Percentiles rank a stretch among this genome's conserved stretches.
Evolutionary conservation across 2,888 invertebrate species (phyloP).

Genomic region (Drosophila subsilvestris): DNA sequence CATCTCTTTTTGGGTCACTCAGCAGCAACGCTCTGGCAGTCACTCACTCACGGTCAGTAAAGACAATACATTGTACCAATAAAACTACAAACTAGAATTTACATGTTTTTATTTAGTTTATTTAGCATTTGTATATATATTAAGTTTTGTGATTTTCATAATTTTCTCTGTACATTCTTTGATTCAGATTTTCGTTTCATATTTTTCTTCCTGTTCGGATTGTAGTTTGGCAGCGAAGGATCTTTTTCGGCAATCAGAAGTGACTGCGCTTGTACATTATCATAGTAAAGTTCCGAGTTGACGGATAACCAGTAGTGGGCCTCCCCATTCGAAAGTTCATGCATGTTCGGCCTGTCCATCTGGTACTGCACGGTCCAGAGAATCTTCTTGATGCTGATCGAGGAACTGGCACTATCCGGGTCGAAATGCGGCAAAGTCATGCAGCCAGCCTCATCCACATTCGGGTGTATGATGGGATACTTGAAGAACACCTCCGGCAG

Average conservation of each 20-base stretch:
- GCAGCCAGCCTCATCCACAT: background rate
- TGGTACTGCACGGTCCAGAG: background rate
- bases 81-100: no score
- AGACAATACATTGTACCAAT: no score
- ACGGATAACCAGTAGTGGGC: background rate
- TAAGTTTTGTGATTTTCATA: no score
- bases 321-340: background rate
- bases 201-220: no score
- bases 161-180: no score
- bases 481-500: background rate
- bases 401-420: background rate
- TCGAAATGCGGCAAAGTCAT: background rate
- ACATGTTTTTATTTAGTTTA: no score
- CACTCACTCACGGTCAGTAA: constrained; percentile 18
- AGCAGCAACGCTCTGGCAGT: background rate
- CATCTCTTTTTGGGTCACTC: constrained; percentile 7
- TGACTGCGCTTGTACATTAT: background rate
- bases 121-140: no score
- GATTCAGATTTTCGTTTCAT: no score
- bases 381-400: background rate
- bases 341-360: background rate
- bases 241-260: background rate
- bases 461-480: background rate
- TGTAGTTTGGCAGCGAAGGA: background rate
- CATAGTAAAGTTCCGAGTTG: accelerated